These are phyloP conservation scores for Pseudochaenichthys georgianus DNA, from an alignment of 2,797 vertebrate species.

Conservation along the genomic window DNA sequence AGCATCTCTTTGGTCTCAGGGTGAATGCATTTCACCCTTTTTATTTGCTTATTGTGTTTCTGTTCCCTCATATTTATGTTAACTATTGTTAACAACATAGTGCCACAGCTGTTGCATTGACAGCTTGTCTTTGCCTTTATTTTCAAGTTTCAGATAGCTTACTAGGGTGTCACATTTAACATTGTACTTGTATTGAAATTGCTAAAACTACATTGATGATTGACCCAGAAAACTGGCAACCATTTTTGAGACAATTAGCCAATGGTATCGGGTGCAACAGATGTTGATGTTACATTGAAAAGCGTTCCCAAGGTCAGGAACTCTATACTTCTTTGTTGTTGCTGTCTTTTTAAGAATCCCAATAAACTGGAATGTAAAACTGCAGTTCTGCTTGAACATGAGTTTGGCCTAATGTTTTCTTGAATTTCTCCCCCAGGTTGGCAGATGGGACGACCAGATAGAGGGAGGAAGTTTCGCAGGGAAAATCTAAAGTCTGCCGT, in stretches of 20 bases:
- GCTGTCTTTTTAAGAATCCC: background rate
- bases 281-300: background rate
- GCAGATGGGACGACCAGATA: slow-evolving; percentile 84
- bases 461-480: slow-evolving; percentile 84
- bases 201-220: no score
- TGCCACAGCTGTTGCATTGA: background rate
- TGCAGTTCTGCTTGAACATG: background rate
- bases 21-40: no score
- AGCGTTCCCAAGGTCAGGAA: background rate
- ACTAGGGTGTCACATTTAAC: background rate
- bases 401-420: slow-evolving; percentile 17
- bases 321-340: background rate
- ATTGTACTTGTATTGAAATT: no score
- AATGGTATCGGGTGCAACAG: background rate
- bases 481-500: slow-evolving; percentile 76
- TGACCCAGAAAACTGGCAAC: background rate
- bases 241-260: background rate
- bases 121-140: background rate
- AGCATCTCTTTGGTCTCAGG: no score
- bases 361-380: background rate
- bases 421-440: slow-evolving; percentile 71
- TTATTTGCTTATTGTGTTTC: no score
- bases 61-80: background rate
- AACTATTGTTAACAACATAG: background rate
- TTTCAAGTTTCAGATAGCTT: background rate